phyloP scores from a whole-genome alignment of 2,888 invertebrate genomes.

The Halocaridina rubra region DNA sequence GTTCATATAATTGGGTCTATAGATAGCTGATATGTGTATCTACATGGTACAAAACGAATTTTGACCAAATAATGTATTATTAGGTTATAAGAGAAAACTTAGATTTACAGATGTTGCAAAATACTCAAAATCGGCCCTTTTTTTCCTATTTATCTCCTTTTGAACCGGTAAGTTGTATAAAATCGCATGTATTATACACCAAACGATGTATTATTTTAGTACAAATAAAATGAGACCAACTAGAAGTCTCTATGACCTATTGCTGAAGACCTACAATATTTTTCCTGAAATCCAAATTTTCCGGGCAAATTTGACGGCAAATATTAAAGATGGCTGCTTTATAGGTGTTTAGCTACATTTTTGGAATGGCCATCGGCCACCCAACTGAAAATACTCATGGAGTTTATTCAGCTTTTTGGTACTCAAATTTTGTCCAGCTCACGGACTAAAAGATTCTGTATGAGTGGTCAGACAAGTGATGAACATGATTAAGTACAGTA shows the following conservation, averaged over 20 bases:
- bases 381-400: not conserved
- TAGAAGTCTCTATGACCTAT: not conserved
- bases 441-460: no score
- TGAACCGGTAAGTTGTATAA: not conserved
- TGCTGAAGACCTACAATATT: not conserved
- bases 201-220: not conserved
- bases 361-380: not conserved
- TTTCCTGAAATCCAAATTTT: not conserved
- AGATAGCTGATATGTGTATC: not conserved
- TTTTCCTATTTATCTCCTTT: not conserved
- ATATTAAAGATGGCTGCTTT: not conserved
- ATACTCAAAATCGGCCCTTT: not conserved
- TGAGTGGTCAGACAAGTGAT: no score
- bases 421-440: no score
- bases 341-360: not conserved
- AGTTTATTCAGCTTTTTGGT: no score
- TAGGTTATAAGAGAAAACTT: not conserved
- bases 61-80: not conserved
- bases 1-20: not conserved
- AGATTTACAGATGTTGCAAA: not conserved
- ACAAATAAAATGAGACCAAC: not conserved
- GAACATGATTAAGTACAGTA: no score
- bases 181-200: not conserved
- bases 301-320: not conserved
- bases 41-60: constrained; percentile 3